Evolutionary conservation across 2,797 vertebrate genomes (phyloP).

Genomic region (Acipenser ruthenus): DNA sequence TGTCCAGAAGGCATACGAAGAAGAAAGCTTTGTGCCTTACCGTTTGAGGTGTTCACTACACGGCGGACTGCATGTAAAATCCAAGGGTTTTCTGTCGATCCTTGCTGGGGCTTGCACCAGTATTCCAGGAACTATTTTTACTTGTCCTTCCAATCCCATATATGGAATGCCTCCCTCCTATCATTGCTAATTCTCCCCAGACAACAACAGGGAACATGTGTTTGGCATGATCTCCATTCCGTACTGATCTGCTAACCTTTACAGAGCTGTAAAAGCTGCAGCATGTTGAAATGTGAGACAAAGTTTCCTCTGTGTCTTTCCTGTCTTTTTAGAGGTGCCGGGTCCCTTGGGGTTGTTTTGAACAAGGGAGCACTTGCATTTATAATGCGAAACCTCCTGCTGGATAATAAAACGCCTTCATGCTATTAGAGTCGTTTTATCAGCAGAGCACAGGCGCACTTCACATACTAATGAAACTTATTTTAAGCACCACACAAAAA

Average conservation of each 20-base stretch:
- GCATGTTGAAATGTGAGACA: neutral
- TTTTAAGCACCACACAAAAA: neutral
- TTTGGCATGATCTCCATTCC: neutral
- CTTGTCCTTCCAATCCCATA: constrained; percentile 38
- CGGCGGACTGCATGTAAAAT: constrained; percentile 16
- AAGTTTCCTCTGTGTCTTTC: neutral
- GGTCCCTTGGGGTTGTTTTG: neutral
- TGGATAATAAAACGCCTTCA: neutral
- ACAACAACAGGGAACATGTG: constrained; percentile 19
- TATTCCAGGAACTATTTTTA: constrained; percentile 46
- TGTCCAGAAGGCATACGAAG: constrained; percentile 6
- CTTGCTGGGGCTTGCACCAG: constrained; percentile 10
- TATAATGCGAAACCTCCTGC: neutral
- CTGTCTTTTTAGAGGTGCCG: neutral
- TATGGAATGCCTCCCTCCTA: constrained; percentile 41
- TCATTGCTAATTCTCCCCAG: constrained; percentile 41
- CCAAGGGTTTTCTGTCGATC: constrained; percentile 14
- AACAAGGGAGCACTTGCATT: neutral
- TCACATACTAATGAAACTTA: neutral
- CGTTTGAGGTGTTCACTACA: constrained; percentile 14
- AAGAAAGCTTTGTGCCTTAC: constrained; percentile 8
- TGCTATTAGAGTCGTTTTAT: neutral
- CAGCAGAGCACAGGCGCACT: neutral
- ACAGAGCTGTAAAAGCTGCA: neutral
- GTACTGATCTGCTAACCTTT: neutral